Percentiles rank a stretch among this genome's conserved stretches.
Conservation (phyloP, 2,797 vertebrate genomes). For the Hypotaenidia philippensis region DNA sequence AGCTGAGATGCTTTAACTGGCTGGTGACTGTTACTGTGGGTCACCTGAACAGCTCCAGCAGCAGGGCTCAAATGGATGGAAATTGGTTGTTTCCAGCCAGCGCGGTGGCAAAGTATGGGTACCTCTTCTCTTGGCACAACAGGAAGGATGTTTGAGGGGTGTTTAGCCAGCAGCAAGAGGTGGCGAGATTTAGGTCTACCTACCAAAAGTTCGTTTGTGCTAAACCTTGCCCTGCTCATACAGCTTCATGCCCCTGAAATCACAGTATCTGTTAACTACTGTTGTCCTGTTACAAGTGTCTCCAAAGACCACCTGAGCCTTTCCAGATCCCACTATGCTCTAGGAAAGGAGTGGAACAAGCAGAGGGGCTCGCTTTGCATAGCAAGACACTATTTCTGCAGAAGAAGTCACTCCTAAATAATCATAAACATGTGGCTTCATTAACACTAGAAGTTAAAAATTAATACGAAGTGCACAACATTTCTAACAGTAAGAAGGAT, state of each 20-base stretch:
- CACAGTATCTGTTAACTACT: background rate
- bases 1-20: background rate
- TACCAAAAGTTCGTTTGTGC: background rate
- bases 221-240: background rate
- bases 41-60: background rate
- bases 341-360: background rate
- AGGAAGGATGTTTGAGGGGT: background rate
- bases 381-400: background rate
- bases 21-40: background rate
- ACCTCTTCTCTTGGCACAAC: background rate
- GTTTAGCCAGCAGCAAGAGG: background rate
- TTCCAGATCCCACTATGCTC: background rate
- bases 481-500: background rate
- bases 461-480: background rate
- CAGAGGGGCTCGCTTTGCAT: background rate
- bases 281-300: background rate
- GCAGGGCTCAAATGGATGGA: background rate
- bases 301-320: background rate
- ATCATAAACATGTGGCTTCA: background rate
- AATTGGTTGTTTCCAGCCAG: background rate
- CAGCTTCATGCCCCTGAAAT: background rate
- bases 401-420: background rate
- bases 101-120: background rate
- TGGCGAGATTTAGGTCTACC: background rate
- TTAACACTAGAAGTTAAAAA: background rate